Evolutionary conservation across 2,113 vertebrate genomes (phyloP).

Genomic region (Aptenodytes patagonicus): DNA sequence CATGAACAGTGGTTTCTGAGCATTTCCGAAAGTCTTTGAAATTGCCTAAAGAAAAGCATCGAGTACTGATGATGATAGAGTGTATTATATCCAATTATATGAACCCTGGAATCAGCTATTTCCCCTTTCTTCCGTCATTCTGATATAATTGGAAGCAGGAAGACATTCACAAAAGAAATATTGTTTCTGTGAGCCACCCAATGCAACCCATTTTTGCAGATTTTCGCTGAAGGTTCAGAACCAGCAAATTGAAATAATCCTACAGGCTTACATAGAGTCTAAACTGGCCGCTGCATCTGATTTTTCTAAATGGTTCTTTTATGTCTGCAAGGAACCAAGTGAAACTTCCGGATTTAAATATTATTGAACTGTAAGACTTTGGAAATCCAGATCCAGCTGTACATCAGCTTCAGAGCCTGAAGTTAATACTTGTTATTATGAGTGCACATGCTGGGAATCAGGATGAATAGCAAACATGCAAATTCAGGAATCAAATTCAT

Average conservation of each 20-base stretch:
- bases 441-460: not conserved
- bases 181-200: not conserved
- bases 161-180: conserved; percentile 18
- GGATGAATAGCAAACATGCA: not conserved
- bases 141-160: not conserved
- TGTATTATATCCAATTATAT: not conserved
- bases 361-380: not conserved
- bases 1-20: not conserved
- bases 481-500: not conserved
- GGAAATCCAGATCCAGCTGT: not conserved
- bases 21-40: not conserved
- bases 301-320: not conserved
- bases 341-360: not conserved
- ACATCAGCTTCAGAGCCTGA: not conserved
- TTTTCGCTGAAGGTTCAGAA: not conserved
- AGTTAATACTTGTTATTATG: not conserved
- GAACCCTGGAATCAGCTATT: not conserved
- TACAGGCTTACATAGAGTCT: not conserved
- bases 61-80: not conserved
- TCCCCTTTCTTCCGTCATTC: not conserved
- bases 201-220: not conserved
- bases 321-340: not conserved
- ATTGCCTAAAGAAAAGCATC: not conserved
- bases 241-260: not conserved
- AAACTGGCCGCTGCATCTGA: not conserved